A percentile compares a stretch with the other conserved stretches of the same genome.
These are phyloP conservation scores for Parazoanthus swiftii DNA, from an alignment of 92 coral and sea anemone species.

Conservation along the genomic window DNA sequence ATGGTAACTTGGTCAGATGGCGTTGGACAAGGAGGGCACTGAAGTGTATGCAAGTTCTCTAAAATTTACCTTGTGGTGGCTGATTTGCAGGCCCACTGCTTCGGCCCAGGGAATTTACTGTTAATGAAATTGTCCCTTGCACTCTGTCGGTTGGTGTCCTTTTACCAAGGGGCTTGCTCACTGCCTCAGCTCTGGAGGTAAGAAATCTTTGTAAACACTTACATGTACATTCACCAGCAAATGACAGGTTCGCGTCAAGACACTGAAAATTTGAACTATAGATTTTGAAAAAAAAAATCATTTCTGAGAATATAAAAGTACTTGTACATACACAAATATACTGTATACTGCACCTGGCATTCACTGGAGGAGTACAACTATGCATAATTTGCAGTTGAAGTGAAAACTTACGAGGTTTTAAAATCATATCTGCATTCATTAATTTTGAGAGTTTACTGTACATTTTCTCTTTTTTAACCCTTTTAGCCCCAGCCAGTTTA, in stretches of 20 bases:
- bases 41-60: not conserved
- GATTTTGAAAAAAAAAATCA: too few relatives aligned
- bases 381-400: too few relatives aligned
- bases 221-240: not conserved
- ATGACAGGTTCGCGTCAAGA: not conserved
- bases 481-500: too few relatives aligned
- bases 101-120: slow-evolving; percentile 64
- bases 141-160: slow-evolving; percentile 90
- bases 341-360: too few relatives aligned
- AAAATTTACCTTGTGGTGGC: slow-evolving; percentile 47
- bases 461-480: too few relatives aligned
- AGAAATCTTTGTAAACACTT: not conserved
- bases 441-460: too few relatives aligned
- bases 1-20: not conserved
- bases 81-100: slow-evolving; percentile 47
- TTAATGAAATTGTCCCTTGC: slow-evolving; percentile 80
- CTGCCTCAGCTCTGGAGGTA: slow-evolving; percentile 67
- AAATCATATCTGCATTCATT: too few relatives aligned
- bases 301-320: too few relatives aligned
- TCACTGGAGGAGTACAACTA: too few relatives aligned
- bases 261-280: not conserved
- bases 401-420: too few relatives aligned
- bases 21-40: not conserved
- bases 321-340: too few relatives aligned
- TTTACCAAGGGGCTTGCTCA: slow-evolving; percentile 72